Base-by-base conservation (phyloP, 2,113 vertebrate genomes). In the Cephalophus harveyi region DNA sequence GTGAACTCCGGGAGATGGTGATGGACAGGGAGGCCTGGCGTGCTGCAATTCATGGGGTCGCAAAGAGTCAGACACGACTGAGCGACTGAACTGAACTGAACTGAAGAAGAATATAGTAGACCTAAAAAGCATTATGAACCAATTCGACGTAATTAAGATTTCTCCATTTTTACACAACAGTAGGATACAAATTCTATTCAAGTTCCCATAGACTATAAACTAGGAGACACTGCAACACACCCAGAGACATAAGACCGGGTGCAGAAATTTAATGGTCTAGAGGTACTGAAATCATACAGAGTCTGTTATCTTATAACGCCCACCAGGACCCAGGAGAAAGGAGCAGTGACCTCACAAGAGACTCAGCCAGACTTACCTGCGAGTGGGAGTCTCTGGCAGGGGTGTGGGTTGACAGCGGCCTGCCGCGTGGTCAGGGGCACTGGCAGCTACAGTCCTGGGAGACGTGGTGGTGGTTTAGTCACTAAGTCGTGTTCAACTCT, bases 371-470 rank as follows among this genome's bases (percentile, higher is more conserved):
- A 40, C n/a, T 23, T 13, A 40, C 19, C 67, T 71, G 67, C 11
- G 10, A 71, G 67, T 23, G 67, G n/a, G 19, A 40, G n/a, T 40
- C 19, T 23, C 19, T 71, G 67, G 67, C n/a, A 23, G 19, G 19
- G 10, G 19, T 23, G 19, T 23, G n/a, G 67, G 10, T 40, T 40
- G n/a, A 23, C 67, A 6, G n/a, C 3, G 19, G 67, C n/a, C 67
- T 71, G n/a, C n/a, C 5, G 0, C 2, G 0, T 23, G 67, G 19
- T 23, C 19, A 71, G n/a, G n/a, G n/a, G 5, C 67, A 40, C 67
- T 23, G 33, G 62, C 62, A n/a, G 16, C 16, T 19, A 3, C 62
- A 19, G 33, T n/a, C 16, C 62, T 67, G n/a, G n/a, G 67, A 19
- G 19, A 23, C 6, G n/a, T 40, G n/a, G 10, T 12, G 67, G n/a